A percentile compares a stretch with the other conserved stretches of the same genome.
These are phyloP conservation scores for Pseudorhombus dupliciocellatus DNA, from an alignment of 2,113 vertebrate genomes.

Conservation along the genomic window DNA sequence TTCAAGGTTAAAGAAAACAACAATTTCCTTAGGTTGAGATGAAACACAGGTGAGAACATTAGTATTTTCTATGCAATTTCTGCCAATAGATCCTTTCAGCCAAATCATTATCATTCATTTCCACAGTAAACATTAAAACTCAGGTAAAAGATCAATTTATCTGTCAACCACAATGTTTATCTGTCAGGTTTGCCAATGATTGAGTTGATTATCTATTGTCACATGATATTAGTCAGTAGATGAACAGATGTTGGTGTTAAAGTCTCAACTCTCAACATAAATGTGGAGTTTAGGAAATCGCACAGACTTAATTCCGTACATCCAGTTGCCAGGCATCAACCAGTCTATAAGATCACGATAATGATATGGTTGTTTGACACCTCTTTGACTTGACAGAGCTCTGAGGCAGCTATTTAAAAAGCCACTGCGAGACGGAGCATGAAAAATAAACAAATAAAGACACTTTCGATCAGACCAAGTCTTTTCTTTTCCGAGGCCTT, in stretches of 20 bases:
- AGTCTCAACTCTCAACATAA: neutral
- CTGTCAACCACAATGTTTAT: too few species aligned
- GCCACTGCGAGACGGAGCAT: conserved; percentile 43
- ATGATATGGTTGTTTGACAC: conserved; percentile 39
- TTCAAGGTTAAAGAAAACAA: too few species aligned
- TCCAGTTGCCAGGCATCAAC: conserved; percentile 20
- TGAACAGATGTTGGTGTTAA: neutral
- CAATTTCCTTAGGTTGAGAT: too few species aligned
- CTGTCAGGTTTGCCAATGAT: too few species aligned
- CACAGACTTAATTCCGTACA: conserved; percentile 4
- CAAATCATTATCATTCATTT: too few species aligned
- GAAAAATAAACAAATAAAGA: conserved; percentile 80
- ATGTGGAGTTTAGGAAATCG: neutral
- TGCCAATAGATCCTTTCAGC: too few species aligned
- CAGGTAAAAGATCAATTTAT: too few species aligned
- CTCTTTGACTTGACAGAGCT: conserved; percentile 58
- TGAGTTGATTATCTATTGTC: too few species aligned
- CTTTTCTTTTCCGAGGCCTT: conserved; percentile 78
- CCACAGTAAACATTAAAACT: too few species aligned
- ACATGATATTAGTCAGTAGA: too few species aligned
- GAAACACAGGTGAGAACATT: too few species aligned
- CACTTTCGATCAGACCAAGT: conserved; percentile 74
- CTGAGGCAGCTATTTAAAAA: conserved; percentile 55
- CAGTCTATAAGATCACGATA: conserved; percentile 62
- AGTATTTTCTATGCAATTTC: too few species aligned